Evolutionary conservation across 2,888 invertebrate species (phyloP).

Genomic region (Scaptodrosophila latifasciaeformis): DNA sequence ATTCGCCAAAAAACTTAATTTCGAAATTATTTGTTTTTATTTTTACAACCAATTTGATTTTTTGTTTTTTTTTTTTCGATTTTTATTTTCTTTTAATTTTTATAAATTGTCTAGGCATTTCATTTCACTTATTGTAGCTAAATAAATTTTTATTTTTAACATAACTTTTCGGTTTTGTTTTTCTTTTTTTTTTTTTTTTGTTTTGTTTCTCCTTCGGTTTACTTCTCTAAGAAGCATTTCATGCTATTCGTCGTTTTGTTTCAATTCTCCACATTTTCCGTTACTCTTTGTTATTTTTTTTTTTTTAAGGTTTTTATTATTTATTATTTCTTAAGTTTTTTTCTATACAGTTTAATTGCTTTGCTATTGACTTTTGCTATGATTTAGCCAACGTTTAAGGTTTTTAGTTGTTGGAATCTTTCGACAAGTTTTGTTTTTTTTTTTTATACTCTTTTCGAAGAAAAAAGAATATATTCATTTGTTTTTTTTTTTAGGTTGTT

Average conservation of each 20-base stretch:
- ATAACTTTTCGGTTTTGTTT: slow-evolving; percentile 43
- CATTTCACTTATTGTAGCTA: too few relatives aligned
- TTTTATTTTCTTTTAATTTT: slow-evolving; percentile 27
- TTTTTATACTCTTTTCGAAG: slow-evolving; percentile 6
- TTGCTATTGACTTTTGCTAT: slow-evolving; percentile 23
- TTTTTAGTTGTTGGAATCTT: neutral
- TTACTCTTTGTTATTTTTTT: too few relatives aligned
- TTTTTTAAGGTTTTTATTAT: too few relatives aligned
- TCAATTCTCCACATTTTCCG: slow-evolving; percentile 50
- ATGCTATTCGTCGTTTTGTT: slow-evolving; percentile 64
- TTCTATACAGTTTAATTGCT: too few relatives aligned
- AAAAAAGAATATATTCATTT: slow-evolving; percentile 12
- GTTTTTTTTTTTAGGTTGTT: slow-evolving; percentile 10
- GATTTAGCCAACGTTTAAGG: neutral
- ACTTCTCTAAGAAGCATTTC: slow-evolving; percentile 56
- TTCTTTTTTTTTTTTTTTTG: slow-evolving; percentile 40
- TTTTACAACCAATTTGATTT: slow-evolving; percentile 58
- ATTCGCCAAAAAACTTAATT: slow-evolving; percentile 31
- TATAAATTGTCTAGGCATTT: slow-evolving; percentile 54
- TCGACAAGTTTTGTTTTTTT: neutral
- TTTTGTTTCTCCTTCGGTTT: slow-evolving; percentile 38
- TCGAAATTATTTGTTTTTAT: slow-evolving; percentile 14
- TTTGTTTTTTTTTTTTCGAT: slow-evolving; percentile 20
- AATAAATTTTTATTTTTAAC: slow-evolving; percentile 18
- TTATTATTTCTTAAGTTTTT: too few relatives aligned